A percentile compares a stretch with the other conserved stretches of the same genome.
Evolutionary conservation across 2,888 invertebrate species (phyloP).

Genomic region (Rhaphigaster nebulosa): DNA sequence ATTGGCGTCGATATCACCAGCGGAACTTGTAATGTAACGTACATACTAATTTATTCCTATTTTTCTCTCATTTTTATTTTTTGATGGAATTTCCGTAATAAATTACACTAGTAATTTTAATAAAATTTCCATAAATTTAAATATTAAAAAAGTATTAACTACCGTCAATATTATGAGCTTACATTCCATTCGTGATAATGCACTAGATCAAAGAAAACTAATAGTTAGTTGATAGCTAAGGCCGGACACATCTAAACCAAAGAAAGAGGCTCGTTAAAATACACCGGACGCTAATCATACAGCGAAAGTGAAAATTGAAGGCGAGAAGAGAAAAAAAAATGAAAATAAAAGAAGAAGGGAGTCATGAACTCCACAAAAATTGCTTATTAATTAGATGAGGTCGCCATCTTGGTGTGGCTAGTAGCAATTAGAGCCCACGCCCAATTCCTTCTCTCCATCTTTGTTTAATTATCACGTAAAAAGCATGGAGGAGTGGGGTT

Average conservation of each 20-base stretch:
- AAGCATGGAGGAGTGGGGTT: constrained; percentile 34
- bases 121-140: no score
- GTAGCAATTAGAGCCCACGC: constrained; percentile 53
- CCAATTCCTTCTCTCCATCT: constrained; percentile 46
- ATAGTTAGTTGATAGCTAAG: not conserved
- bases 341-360: not conserved
- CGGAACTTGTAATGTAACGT: no score
- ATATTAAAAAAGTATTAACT: no score
- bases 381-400: constrained; percentile 48
- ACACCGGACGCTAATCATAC: not conserved
- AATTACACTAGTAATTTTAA: no score
- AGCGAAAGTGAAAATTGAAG: constrained; percentile 34
- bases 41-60: no score
- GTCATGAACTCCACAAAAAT: constrained; percentile 29
- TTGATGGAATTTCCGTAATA: no score
- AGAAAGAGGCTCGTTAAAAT: not conserved
- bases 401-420: constrained; percentile 49
- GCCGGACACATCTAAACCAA: not conserved
- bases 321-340: not conserved
- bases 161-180: no score
- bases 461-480: constrained; percentile 57
- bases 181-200: not conserved
- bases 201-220: not conserved
- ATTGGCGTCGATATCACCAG: no score
- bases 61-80: no score